Evolutionary conservation across 2,113 vertebrate species (phyloP).

Genomic region (Eurypyga helias): DNA sequence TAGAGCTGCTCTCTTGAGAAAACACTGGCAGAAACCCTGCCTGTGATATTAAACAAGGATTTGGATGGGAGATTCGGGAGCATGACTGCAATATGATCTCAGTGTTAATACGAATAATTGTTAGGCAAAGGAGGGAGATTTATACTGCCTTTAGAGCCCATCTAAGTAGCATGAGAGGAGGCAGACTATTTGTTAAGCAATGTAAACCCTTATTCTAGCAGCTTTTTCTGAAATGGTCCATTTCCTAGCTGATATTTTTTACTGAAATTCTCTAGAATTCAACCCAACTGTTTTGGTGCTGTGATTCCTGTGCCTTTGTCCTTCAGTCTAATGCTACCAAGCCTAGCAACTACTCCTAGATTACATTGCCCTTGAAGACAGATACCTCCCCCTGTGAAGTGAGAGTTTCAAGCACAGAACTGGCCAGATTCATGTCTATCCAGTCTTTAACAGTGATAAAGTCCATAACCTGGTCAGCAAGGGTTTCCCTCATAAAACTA

Average conservation of each 20-base stretch:
- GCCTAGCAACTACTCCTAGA: neutral
- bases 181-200: neutral
- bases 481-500: neutral
- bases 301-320: neutral
- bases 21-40: neutral
- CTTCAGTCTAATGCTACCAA: neutral
- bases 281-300: neutral
- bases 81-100: neutral
- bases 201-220: neutral
- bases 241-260: neutral
- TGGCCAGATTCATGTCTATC: accelerated
- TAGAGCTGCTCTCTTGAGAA: neutral
- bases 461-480: neutral
- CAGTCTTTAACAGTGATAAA: neutral
- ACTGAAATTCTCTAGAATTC: neutral
- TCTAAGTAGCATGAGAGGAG: neutral
- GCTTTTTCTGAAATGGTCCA: neutral
- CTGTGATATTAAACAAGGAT: constrained; percentile 32
- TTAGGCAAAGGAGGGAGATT: neutral
- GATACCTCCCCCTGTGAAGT: neutral
- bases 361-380: neutral
- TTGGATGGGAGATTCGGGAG: neutral
- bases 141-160: neutral
- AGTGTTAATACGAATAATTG: neutral
- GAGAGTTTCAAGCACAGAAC: neutral